Conservation (phyloP, 2,113 vertebrate species). For the Megaceryle maxima region DNA sequence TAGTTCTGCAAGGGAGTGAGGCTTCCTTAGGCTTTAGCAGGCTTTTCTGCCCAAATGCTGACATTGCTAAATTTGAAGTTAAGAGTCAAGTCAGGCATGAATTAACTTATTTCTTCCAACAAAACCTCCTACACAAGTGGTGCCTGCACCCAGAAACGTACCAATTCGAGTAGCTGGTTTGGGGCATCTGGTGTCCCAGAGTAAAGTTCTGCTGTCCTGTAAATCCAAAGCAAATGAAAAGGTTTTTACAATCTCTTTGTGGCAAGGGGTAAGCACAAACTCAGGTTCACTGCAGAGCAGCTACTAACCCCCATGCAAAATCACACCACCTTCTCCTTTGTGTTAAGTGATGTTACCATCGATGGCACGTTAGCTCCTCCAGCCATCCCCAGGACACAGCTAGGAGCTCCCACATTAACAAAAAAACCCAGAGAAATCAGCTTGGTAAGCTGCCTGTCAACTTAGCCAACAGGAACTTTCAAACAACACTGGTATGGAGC, state of each 20-base stretch:
- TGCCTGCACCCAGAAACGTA: constrained; percentile 54
- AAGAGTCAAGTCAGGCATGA: neutral
- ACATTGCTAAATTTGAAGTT: neutral
- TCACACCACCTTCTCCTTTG: neutral
- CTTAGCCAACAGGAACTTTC: neutral
- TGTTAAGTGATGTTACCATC: neutral
- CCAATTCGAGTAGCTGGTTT: constrained; percentile 92
- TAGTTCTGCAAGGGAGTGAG: neutral
- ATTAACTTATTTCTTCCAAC: neutral
- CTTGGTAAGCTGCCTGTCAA: neutral
- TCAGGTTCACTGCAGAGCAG: neutral
- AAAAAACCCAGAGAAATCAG: neutral
- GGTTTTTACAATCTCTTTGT: neutral
- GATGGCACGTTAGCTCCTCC: neutral
- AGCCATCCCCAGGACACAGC: neutral
- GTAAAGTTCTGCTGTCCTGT: constrained; percentile 88
- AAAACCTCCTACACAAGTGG: neutral
- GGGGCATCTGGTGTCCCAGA: constrained; percentile 94
- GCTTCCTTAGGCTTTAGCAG: neutral
- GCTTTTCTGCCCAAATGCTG: neutral
- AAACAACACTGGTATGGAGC: neutral
- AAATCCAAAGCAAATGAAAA: constrained; percentile 1
- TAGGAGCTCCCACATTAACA: neutral
- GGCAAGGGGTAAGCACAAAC: neutral
- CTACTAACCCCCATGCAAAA: neutral